Conservation (phyloP, 2,113 vertebrate species). For the Dermatemys mawii region DNA sequence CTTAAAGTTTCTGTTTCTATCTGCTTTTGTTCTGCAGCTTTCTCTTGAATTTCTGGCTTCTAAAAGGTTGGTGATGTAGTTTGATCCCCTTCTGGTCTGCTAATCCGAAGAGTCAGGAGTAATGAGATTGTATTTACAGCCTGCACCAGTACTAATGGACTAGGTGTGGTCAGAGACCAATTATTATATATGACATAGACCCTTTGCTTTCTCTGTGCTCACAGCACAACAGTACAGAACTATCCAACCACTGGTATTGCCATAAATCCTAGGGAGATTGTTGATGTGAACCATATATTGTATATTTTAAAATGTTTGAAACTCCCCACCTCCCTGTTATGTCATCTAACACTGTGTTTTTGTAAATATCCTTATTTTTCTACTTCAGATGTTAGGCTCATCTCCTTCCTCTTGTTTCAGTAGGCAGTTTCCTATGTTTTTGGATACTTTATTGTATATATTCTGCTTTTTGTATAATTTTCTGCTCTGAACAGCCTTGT, state of each 20-base stretch:
- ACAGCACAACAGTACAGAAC: not conserved
- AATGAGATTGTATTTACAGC: conserved; percentile 61
- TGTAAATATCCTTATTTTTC: not conserved
- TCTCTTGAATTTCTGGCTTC: not conserved
- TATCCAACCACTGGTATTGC: not conserved
- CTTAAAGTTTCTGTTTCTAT: not conserved
- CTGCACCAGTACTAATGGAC: conserved; percentile 74
- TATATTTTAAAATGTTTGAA: not conserved
- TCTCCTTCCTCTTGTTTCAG: not conserved
- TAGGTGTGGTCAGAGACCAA: conserved; percentile 88
- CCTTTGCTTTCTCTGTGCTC: conserved; percentile 44
- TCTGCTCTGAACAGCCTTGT: not conserved
- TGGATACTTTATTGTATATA: not conserved
- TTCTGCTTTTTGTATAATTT: not conserved
- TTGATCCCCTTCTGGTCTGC: conserved; percentile 26
- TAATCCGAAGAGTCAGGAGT: conserved; percentile 29
- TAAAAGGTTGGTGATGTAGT: not conserved
- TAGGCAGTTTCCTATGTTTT: not conserved
- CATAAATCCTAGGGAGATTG: not conserved
- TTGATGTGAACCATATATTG: not conserved
- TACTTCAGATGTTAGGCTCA: accelerated
- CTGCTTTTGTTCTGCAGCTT: not conserved
- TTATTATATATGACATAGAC: conserved; percentile 57
- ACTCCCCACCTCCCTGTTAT: not conserved
- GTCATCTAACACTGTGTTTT: not conserved